A percentile compares a stretch with the other conserved stretches of the same genome.
phyloP scores from a whole-genome alignment of 2,113 vertebrate genomes.

The Chaetorhynchus papuensis region DNA sequence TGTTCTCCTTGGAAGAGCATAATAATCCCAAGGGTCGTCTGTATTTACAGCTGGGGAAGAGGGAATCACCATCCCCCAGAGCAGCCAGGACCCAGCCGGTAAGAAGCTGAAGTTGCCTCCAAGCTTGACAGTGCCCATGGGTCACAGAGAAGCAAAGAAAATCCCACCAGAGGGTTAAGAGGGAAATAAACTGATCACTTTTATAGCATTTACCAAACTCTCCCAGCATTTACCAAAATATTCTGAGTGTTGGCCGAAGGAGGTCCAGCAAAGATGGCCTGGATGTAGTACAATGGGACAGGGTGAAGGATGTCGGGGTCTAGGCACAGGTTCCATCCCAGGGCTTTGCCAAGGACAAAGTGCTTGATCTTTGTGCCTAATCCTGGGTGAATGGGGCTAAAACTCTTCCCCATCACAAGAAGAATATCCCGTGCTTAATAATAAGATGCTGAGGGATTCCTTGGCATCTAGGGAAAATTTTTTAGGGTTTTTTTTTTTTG shows the following conservation, averaged over 20 bases:
- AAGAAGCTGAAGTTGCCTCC: rapidly evolving
- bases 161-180: background rate
- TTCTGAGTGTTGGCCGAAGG: background rate
- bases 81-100: rapidly evolving
- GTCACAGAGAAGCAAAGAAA: background rate
- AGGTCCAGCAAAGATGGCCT: background rate
- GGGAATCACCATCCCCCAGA: background rate
- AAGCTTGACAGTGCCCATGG: rapidly evolving
- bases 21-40: background rate
- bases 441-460: background rate
- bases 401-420: background rate
- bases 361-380: background rate
- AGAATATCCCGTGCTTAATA: rapidly evolving
- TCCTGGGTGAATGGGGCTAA: background rate
- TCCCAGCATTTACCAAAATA: background rate
- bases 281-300: too few species aligned
- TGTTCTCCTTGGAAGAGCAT: background rate
- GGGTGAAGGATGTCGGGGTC: rapidly evolving
- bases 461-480: background rate
- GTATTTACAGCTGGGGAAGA: background rate
- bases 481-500: background rate
- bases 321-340: rapidly evolving
- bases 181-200: background rate
- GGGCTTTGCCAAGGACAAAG: background rate
- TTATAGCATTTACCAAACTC: background rate